Conservation (phyloP, 2,113 vertebrate genomes). For the Columbina picui region DNA sequence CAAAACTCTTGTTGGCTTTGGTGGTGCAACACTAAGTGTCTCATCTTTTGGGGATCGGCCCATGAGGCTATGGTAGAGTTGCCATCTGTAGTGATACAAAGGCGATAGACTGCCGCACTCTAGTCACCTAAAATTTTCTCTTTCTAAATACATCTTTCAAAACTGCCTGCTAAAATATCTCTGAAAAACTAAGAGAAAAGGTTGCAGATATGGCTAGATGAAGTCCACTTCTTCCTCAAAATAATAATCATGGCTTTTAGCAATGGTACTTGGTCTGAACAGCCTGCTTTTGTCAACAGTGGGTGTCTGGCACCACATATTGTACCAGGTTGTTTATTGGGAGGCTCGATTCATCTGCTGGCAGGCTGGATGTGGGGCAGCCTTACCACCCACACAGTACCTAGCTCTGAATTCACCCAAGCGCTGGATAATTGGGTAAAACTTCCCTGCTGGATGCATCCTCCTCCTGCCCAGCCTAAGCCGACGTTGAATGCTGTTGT, state of each 20-base stretch:
- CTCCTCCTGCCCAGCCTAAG: neutral
- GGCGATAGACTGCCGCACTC: neutral
- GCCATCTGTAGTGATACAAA: neutral
- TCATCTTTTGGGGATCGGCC: neutral
- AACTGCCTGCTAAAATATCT: neutral
- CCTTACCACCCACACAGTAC: neutral
- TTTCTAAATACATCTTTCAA: neutral
- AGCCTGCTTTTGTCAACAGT: neutral
- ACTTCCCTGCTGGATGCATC: neutral
- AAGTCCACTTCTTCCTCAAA: neutral
- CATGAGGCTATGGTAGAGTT: neutral
- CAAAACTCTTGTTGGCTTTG: neutral
- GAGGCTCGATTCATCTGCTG: neutral
- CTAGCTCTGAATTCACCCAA: neutral
- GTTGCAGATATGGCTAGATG: neutral
- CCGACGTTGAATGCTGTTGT: neutral
- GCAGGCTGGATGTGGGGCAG: neutral
- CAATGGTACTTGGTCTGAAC: neutral
- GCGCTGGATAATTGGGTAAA: neutral
- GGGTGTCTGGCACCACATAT: neutral
- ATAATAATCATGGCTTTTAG: neutral
- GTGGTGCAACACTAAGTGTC: neutral
- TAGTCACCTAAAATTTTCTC: neutral
- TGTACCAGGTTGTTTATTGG: fast-evolving
- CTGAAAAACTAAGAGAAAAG: neutral